Evolutionary conservation across 1,140 invertebrate genomes (phyloP), one percentile per base, ranked within the genome.

Genomic region (Aphelinus atriplicis): DNA sequence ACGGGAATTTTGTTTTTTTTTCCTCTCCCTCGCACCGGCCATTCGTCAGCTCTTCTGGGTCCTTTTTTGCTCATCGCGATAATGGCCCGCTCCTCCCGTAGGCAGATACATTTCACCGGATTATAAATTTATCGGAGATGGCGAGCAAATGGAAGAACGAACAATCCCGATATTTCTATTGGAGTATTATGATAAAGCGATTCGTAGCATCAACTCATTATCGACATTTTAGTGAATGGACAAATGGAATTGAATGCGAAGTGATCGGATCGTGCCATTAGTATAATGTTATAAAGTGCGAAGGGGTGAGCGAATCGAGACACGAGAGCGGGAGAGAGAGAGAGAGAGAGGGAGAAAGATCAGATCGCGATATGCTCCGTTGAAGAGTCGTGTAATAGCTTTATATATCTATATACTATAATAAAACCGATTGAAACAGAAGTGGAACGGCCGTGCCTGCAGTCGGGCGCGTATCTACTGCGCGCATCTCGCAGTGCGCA

Each of bases 271-370:
- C 48, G 42, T 9, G 7, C 64, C 64, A 66, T 73, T 73, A 73
- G 67, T 73, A 67, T 60, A 73, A 67, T 60, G 45, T 51, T 72
- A 78, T 78, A 78, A 26, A 26, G 78, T 78, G 78, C 77, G 71
- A 75, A 56, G 68, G 64, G 63, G 71, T 65, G 53, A 47, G 26
- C 26, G 26, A 26, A 26, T 26, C 26, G 26, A 26, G 26, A 26
- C 26, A 26, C 26, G 26, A 77, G 73, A 76, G 73, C 68, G 55
- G 72, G 63, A 70, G 67, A 71, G 73, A 45, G 42, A 45, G 42
- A 45, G 58, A 60, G 55, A 63, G 71, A 73, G 68, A 62, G 26
- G 26, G 26, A 62, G 46, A 74, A 68, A 74, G 50, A 50, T 60
- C 53, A n/a, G 57, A 46, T 56, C 26, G 50, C 48, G 56, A 60